Evolutionary conservation across 2,113 vertebrate species (phyloP).

Genomic region (Chaetorhynchus papuensis): DNA sequence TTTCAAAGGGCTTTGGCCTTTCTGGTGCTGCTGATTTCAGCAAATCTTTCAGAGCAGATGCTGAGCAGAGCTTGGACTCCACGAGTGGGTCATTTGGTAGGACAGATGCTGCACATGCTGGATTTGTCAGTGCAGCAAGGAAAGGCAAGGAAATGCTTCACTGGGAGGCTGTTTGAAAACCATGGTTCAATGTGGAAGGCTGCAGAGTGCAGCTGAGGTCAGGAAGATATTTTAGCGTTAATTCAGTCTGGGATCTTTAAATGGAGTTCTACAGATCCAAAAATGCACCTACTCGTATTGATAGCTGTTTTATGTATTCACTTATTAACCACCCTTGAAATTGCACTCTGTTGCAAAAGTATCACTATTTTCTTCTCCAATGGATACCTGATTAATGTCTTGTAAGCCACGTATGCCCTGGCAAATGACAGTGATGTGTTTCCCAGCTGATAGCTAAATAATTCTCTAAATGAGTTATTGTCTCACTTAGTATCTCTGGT

Average conservation of each 20-base stretch:
- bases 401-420: background rate
- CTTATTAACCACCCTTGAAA: constrained; percentile 40
- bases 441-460: background rate
- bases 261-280: background rate
- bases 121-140: background rate
- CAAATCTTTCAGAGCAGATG: background rate
- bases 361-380: constrained; percentile 8
- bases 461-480: background rate
- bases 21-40: background rate
- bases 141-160: background rate
- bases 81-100: background rate
- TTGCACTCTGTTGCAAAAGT: constrained; percentile 4
- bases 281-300: background rate
- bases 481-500: background rate
- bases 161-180: background rate
- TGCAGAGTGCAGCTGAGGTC: background rate
- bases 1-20: background rate
- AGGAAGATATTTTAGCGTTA: background rate
- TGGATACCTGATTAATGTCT: constrained; percentile 12
- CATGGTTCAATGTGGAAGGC: background rate
- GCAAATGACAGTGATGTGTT: background rate
- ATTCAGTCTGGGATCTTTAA: background rate
- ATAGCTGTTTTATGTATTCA: constrained; percentile 22
- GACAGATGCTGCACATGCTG: constrained; percentile 4
- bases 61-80: background rate